These are phyloP conservation scores for Margaritifera margaritifera DNA, from an alignment of 2,888 invertebrate species.

Conservation along the genomic window DNA sequence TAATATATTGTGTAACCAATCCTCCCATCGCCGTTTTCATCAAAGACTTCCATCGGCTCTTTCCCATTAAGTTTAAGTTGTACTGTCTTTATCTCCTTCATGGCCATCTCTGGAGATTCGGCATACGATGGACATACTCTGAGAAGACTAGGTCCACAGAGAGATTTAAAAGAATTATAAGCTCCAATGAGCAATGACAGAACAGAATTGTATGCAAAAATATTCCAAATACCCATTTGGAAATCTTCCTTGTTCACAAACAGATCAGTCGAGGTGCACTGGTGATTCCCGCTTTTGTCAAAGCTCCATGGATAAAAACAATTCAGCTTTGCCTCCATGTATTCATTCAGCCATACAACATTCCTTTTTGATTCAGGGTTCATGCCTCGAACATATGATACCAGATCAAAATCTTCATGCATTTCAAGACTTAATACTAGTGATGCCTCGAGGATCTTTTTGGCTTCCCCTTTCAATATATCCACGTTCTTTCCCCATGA, in stretches of 20 bases:
- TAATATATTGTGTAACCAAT: slow-evolving; percentile 36
- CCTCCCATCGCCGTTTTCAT: slow-evolving; percentile 31
- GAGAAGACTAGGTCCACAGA: slow-evolving; percentile 10
- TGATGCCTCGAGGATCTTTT: background rate
- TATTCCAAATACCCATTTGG: slow-evolving; percentile 13
- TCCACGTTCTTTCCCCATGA: slow-evolving; percentile 5
- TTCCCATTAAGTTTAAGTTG: slow-evolving; percentile 24
- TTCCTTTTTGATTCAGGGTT: slow-evolving; percentile 4
- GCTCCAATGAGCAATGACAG: slow-evolving; percentile 16
- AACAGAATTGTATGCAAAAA: slow-evolving; percentile 16
- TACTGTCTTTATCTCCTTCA: slow-evolving; percentile 5
- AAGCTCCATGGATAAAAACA: slow-evolving; percentile 27
- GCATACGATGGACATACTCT: slow-evolving; percentile 17
- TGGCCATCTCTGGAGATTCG: slow-evolving; percentile 4
- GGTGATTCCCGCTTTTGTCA: slow-evolving; percentile 13
- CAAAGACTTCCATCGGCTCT: slow-evolving; percentile 26
- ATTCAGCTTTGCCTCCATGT: slow-evolving; percentile 19
- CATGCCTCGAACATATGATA: slow-evolving; percentile 8
- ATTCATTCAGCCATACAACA: slow-evolving; percentile 23
- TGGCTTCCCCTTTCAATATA: too few species aligned
- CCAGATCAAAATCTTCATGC: slow-evolving; percentile 11
- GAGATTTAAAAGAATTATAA: background rate
- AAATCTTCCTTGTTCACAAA: slow-evolving; percentile 5
- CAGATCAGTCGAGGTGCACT: slow-evolving; percentile 4
- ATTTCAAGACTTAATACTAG: slow-evolving; percentile 15